phyloP scores from a whole-genome alignment of 2,888 invertebrate species.

The Sphecodes monilicornis region DNA sequence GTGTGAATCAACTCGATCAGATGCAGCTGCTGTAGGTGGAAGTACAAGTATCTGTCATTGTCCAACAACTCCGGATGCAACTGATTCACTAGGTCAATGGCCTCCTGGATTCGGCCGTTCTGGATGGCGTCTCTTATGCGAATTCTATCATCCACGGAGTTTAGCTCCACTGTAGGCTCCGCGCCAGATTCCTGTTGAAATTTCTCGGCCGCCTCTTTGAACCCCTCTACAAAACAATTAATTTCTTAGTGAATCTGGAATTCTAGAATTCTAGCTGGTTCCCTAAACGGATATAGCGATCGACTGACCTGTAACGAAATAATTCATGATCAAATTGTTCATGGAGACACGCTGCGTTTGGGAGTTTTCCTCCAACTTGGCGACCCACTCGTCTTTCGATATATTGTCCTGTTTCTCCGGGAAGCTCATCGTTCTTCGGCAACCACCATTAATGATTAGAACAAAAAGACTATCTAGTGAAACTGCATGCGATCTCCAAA shows the following conservation, averaged over 20 bases:
- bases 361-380: conserved; percentile 89
- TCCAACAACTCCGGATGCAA: conserved; percentile 97
- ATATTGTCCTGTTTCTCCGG: conserved; percentile 85
- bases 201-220: conserved; percentile 98
- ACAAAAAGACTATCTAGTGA: not conserved
- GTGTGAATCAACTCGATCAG: conserved; percentile 94
- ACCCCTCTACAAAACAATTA: conserved; percentile 89
- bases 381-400: conserved; percentile 91
- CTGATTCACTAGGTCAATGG: conserved; percentile 96
- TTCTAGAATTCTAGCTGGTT: not conserved
- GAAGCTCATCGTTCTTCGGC: conserved; percentile 84
- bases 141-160: conserved; percentile 95
- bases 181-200: conserved; percentile 97
- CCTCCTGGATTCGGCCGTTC: conserved; percentile 95
- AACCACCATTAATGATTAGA: conserved; percentile 37
- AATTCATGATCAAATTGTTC: conserved; percentile 99
- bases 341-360: conserved; percentile 96
- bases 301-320: conserved; percentile 95
- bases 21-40: conserved; percentile 97
- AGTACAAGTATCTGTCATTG: conserved; percentile 97
- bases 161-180: conserved; percentile 91
- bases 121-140: conserved; percentile 97
- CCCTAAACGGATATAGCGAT: not conserved
- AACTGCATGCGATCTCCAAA: not conserved
- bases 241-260: not conserved